Conservation (phyloP, 2,888 invertebrate genomes). For the Mythimna lalbum region DNA sequence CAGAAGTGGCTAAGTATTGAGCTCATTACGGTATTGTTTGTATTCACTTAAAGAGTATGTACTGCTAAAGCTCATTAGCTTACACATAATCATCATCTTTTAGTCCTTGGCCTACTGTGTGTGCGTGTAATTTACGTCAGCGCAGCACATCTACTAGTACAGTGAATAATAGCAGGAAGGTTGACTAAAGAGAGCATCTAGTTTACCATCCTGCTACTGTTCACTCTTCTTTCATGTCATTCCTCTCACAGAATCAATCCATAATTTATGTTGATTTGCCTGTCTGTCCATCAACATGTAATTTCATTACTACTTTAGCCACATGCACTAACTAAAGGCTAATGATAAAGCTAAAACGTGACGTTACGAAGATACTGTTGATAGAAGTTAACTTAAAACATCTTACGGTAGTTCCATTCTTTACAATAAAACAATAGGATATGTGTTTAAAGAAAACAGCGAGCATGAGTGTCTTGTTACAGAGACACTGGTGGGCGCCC, state of each 20-base stretch:
- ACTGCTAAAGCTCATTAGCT: too few species aligned
- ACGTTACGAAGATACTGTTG: background rate
- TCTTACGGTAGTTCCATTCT: background rate
- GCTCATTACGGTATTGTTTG: background rate
- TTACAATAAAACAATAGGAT: constrained; percentile 7
- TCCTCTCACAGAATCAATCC: background rate
- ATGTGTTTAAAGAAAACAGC: background rate
- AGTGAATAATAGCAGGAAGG: too few species aligned
- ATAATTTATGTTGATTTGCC: too few species aligned
- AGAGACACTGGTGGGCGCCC: constrained; percentile 12
- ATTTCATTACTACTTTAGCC: background rate
- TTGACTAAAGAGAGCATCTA: too few species aligned
- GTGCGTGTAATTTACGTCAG: too few species aligned
- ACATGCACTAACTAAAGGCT: background rate
- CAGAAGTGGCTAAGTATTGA: background rate
- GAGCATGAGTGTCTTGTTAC: constrained; percentile 18
- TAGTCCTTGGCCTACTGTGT: too few species aligned
- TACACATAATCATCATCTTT: too few species aligned
- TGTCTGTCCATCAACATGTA: background rate
- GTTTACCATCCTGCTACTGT: too few species aligned
- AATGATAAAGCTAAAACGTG: background rate
- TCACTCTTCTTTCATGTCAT: too few species aligned
- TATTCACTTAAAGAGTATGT: too few species aligned
- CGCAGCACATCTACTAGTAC: too few species aligned
- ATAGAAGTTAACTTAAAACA: background rate